Percentiles rank a stretch among this genome's conserved stretches.
phyloP scores from a whole-genome alignment of 2,888 invertebrate genomes.

The Synergus umbraculus region DNA sequence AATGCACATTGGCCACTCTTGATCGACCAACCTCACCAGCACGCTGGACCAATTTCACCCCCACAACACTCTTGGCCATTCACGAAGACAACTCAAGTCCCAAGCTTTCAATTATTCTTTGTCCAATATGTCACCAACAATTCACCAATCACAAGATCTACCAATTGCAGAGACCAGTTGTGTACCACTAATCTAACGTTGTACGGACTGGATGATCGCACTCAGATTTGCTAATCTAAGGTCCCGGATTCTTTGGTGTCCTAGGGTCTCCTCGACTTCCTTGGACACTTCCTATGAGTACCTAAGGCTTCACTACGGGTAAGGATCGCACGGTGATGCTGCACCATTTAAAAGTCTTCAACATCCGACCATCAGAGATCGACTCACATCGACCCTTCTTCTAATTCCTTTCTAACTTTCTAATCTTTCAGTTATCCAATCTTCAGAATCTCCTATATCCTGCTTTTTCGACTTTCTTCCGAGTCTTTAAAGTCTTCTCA shows the following conservation, averaged over 20 bases:
- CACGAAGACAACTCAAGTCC: constrained; percentile 57
- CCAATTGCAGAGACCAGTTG: background rate
- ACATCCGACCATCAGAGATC: constrained; percentile 49
- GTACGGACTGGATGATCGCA: background rate
- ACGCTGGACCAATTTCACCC: constrained; percentile 65
- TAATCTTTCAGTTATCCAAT: background rate
- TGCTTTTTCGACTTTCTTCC: background rate
- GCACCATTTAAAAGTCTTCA: constrained; percentile 72
- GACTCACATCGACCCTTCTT: constrained; percentile 30
- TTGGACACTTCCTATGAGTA: constrained; percentile 71
- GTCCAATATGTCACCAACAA: background rate
- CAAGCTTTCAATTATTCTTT: constrained; percentile 23
- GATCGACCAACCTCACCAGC: constrained; percentile 67
- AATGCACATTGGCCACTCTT: constrained; percentile 67
- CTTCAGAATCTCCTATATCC: background rate
- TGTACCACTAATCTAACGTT: background rate
- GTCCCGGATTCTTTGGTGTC: constrained; percentile 32
- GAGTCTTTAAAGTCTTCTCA: background rate
- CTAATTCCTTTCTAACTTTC: constrained; percentile 17
- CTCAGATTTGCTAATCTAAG: constrained; percentile 39
- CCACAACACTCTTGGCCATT: constrained; percentile 69
- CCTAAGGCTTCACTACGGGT: constrained; percentile 71
- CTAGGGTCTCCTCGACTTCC: constrained; percentile 72
- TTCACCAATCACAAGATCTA: background rate
- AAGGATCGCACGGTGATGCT: constrained; percentile 65